Base-by-base conservation (phyloP, 2,797 vertebrate species). In the Poecilia picta region DNA sequence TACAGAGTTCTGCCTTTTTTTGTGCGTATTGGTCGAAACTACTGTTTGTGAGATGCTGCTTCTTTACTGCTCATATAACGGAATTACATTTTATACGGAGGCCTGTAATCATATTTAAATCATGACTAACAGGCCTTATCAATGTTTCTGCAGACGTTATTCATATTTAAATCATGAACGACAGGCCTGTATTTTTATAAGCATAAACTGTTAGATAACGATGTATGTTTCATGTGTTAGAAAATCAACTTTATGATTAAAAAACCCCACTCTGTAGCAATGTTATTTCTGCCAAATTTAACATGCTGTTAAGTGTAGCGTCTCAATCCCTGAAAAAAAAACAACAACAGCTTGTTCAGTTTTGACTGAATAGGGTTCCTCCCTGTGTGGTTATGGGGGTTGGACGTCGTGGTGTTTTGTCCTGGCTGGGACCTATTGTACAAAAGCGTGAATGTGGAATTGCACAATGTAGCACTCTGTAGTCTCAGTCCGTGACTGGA, bases 31-130 rank as follows among this genome's bases (percentile, higher is more conserved):
- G 75, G 84, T 91, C 79, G 78, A 81, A 87, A 85, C 49, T 85
- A 88, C 83, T 82, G 77, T 87, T 51, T 78, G 78, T 86, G 89
- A 87, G 82, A 88, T 88, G 92, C 93, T 93, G 93, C 93, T 93
- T 91, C 88, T 91, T 73, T 82, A 88, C 84, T 86, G 89, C 89
- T 88, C 87, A 85, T 91, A 66, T 75, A 68, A 70, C 84, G 78
- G 77, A 89, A 80, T 90, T 77, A 87, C 80, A 85, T 94, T 94
- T 94, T 95, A 83, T 93, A 93, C 90, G 1, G 80, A 93, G 93
- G 93, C 94, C 94, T 94, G 94, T 94, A 92, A 93, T 94, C 94
- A 95, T 95, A 95, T 94, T 94, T 95, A 95, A 95, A 95, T 92
- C 86, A 95, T 95, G 94, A 94, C 92, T 95, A 95, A 93, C 92